These are phyloP conservation scores for Sphaerophoria taeniata DNA, from an alignment of 2,888 invertebrate species.

Conservation along the genomic window DNA sequence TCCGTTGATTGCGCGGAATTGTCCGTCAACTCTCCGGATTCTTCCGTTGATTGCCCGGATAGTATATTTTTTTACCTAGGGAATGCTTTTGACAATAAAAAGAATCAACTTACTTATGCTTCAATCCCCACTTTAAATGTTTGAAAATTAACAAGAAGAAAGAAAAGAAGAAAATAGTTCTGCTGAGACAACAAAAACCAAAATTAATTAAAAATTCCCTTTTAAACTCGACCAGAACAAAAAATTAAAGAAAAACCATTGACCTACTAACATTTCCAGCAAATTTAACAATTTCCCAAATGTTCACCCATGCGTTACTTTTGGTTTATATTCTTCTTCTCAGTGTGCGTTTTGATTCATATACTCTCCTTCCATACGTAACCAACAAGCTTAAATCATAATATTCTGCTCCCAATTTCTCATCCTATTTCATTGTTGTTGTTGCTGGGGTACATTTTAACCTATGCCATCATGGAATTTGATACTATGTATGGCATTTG, in stretches of 20 bases:
- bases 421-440: neutral
- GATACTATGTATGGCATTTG: neutral
- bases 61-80: too few relatives aligned
- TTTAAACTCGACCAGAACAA: neutral
- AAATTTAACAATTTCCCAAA: conserved; percentile 59
- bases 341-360: conserved; percentile 35
- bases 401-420: conserved; percentile 4
- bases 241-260: conserved; percentile 21
- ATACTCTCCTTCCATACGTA: neutral
- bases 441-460: conserved; percentile 11
- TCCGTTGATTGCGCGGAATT: too few relatives aligned
- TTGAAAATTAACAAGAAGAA: too few relatives aligned
- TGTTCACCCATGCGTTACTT: conserved; percentile 34
- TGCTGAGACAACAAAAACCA: too few relatives aligned
- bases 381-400: conserved; percentile 27
- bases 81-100: too few relatives aligned
- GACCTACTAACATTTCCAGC: conserved; percentile 48
- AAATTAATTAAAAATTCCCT: too few relatives aligned
- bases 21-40: too few relatives aligned
- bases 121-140: too few relatives aligned
- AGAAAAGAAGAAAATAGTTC: too few relatives aligned
- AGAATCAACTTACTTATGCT: too few relatives aligned
- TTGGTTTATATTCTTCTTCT: too few relatives aligned
- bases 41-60: too few relatives aligned
- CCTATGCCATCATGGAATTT: neutral